A percentile compares a stretch with the other conserved stretches of the same genome.
phyloP scores from a whole-genome alignment of 2,888 invertebrate genomes.

The Desoria tigrina region DNA sequence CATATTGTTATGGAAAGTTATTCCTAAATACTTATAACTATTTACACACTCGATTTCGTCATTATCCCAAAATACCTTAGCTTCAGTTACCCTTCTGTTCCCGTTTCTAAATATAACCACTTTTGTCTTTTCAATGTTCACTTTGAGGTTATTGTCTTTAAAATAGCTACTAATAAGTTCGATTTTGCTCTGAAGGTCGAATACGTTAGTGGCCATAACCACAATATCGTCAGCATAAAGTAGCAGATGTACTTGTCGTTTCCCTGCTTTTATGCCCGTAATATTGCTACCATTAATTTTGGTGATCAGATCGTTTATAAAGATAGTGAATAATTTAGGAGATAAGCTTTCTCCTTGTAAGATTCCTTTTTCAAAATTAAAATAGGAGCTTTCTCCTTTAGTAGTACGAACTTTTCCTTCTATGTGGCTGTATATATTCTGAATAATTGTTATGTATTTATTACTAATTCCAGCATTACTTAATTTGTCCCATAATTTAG shows the following conservation, averaged over 20 bases:
- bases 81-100: neutral
- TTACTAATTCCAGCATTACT: too few relatives aligned
- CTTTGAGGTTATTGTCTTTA: constrained; percentile 4
- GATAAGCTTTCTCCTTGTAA: too few relatives aligned
- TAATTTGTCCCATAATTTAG: too few relatives aligned
- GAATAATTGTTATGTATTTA: too few relatives aligned
- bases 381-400: too few relatives aligned
- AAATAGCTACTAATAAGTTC: constrained; percentile 11
- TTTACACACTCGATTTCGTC: neutral
- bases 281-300: too few relatives aligned
- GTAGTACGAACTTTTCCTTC: too few relatives aligned
- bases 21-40: constrained; percentile 12
- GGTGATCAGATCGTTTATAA: too few relatives aligned
- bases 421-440: too few relatives aligned
- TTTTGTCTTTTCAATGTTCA: constrained; percentile 20
- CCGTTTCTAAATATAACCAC: constrained; percentile 9
- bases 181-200: constrained; percentile 18
- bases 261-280: neutral
- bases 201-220: neutral
- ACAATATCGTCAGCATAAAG: constrained; percentile 20
- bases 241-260: constrained; percentile 2
- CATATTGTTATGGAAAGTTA: constrained; percentile 8
- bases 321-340: too few relatives aligned
- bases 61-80: constrained; percentile 15
- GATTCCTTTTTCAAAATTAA: too few relatives aligned